Percentiles rank a stretch among this genome's conserved stretches.
Conservation (phyloP, 1,140 invertebrate genomes). For the Ceratitis capitata region DNA sequence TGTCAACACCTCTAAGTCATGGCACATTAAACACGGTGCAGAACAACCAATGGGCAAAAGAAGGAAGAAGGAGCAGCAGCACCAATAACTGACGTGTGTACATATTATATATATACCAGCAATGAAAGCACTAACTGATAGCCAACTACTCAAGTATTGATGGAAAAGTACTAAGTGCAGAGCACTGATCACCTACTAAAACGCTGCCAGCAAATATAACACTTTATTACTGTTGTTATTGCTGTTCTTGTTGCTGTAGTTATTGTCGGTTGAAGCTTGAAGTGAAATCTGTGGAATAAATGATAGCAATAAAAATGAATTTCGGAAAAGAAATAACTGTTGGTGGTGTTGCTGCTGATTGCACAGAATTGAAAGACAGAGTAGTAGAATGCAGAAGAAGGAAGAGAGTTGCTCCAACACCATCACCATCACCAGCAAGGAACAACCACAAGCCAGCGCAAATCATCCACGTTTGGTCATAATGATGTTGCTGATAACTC, state of each 20-base stretch:
- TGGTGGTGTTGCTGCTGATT: slow-evolving; percentile 29
- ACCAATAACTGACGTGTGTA: neutral
- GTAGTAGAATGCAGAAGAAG: neutral
- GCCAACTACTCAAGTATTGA: neutral
- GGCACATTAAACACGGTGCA: neutral
- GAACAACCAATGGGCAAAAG: neutral
- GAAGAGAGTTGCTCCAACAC: neutral
- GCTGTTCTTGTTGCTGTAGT: neutral
- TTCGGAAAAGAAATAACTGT: neutral
- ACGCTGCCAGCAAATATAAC: neutral
- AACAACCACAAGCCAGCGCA: neutral
- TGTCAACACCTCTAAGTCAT: neutral
- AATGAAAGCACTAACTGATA: neutral
- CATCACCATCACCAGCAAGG: neutral
- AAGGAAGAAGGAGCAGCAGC: neutral
- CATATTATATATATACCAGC: no score
- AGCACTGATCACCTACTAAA: neutral
- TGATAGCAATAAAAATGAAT: slow-evolving; percentile 17
- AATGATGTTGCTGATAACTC: neutral
- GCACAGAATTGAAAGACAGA: slow-evolving; percentile 15
- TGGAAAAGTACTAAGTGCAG: neutral
- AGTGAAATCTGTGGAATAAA: slow-evolving; percentile 30
- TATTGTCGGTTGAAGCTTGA: neutral
- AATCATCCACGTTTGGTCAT: neutral
- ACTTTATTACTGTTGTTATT: neutral